Base-by-base conservation (phyloP, 1,140 invertebrate genomes). In the Zaprionus lachaisei region DNA sequence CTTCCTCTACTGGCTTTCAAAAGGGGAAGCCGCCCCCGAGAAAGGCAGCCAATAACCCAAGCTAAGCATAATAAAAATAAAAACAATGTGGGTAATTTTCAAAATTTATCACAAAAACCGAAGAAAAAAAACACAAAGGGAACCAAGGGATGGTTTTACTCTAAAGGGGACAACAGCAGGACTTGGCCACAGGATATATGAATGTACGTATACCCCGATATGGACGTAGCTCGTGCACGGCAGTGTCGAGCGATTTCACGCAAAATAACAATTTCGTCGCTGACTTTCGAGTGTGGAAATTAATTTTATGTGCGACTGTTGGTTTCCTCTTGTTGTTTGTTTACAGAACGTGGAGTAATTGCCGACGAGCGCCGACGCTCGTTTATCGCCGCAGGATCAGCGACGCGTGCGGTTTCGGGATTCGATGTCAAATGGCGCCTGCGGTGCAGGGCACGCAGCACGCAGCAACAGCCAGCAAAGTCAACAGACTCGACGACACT, bases 331-430 rank as follows among this genome's bases (percentile, higher is more conserved):
- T 44, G n/a, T 44, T 70, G 72, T 77, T 77, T 89, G 75, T 84
- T 89, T 87, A 84, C 85, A 84, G 75, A 79, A 89, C 68, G 84
- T 84, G 85, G 72, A 89, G 77, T 89, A 84, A 89, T 89, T 89
- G 83, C 56, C 61, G 69, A 49, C 78, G 78, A 78, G 74, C 77
- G 83, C 61, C 78, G 80, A 51, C 51, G 80, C 15, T 54, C 69
- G 65, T 58, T 56, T 75, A 71, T 71, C 67, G 60, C 67, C n/a
- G 67, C 37, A 66, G 70, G 64, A 67, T 68, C 70, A 62, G 49
- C 44, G 47, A 70, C 66, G 78, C 75, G 61, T 78, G 78, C 70
- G 75, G 78, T 77, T 77, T 65, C 38, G 34, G 37, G 31, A 47
- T 77, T 38, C 24, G 41, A 37, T 51, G 47, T 20, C 63, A 60